Base-by-base conservation (phyloP, 2,888 invertebrate genomes). In the Drosophila mimica region DNA sequence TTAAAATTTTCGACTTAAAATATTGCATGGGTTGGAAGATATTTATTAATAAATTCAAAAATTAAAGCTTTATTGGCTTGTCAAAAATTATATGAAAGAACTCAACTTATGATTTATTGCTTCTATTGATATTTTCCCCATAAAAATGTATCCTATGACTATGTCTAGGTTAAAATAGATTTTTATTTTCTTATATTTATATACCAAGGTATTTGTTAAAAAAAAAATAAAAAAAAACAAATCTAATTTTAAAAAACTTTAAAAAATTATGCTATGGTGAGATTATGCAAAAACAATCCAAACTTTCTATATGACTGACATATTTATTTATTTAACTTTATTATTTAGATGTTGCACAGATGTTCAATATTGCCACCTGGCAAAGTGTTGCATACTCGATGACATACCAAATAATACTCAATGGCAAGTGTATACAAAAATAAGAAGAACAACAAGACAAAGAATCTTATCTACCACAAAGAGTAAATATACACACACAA, bases 401-500 rank as follows among this genome's bases (percentile, higher is more conserved):
- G 31, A 59, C 30, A 15, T 20, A 25, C 13, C n/a, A 17, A 46
- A 31, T 36, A 31, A 28, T 48, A 5, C 63, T 31, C 57, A 7
- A 28, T 31, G 33, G 31, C 36, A 34, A 58, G 33, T 38, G 34
- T 36, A 52, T 25, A 28, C 51, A 25, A 9, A 46, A 54, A 17
- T 54, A 15, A 46, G 54, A 54, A 48, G 33, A 54, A 46, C 15
- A 46, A 25, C 25, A 46, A 49, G 34, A 48, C 25, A 31, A 72
- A 61, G 75, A 83, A 71, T 83, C 70, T 79, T 83, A 83, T 83
- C 89, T 76, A 58, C 60, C 67, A 62, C 49, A 67, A 79, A 56
- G 54, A 64, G 77, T 48, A 76, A 80, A 80, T 52, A 76, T 48
- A 74, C 62, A 67, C 25, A 28, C 17, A 53, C 6, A 5, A 9